Base-by-base conservation (phyloP, 2,888 invertebrate genomes). In the Tetrapedia diversipes region DNA sequence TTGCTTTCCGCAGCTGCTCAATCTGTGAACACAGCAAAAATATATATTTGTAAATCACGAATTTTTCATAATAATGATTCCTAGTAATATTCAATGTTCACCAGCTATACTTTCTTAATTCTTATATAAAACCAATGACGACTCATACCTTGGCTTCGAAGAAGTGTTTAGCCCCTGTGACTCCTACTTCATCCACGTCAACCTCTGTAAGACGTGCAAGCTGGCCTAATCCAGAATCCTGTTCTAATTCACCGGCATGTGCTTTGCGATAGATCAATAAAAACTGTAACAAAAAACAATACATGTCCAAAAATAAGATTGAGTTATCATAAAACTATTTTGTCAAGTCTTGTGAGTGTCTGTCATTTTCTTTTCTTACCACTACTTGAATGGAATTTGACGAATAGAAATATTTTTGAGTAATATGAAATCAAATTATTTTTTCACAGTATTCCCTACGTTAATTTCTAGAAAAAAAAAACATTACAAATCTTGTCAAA, bases 91-190 rank as follows among this genome's bases (percentile, higher is more conserved):
- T 59, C 45, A 19, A 37, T 59, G 24, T 60, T 53, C 51, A 14
- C 32, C 19, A 22, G 41, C 29, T 32, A 8, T 32, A 32, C 32
- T 7, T 32, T 32, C 8, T 45, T 22, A 11, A 45, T 4, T 22
- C 22, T 6, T 14, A 45, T 22, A 19, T 22, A 22, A 22, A 19
- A 47, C 16, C 7, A 34, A n/a, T 24, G 7, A 3, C 4, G 16
- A 34, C 19, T 61, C 22, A 27, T 91, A 95, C 96, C 93, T 98
- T 98, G 0, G 98, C 97, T 93, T 98, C 98, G 89, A 98, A 98
- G 93, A 98, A 98, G 89, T 96, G 95, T 91, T 98, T 98, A 41
- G 98, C 98, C 16, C 98, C 98, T 81, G 96, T 96, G 0, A 98
- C 98, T 0, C 98, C 98, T 24, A 98, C 98, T 93, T 97, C 96